Base-by-base conservation (phyloP, 2,797 vertebrate species). In the Limosa lapponica region DNA sequence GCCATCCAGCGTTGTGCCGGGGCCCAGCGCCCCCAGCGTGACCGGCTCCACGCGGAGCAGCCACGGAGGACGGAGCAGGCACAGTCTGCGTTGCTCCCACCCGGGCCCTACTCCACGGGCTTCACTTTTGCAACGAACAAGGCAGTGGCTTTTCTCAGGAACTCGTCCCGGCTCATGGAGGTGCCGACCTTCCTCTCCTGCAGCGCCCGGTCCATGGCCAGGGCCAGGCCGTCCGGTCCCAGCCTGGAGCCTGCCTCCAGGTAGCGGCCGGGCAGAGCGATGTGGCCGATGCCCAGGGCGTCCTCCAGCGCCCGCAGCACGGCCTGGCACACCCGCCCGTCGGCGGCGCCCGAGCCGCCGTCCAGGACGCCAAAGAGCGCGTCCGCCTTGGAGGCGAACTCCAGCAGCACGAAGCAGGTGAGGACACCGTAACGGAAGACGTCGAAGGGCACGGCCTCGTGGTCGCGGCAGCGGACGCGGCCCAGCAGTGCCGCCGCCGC, bases 211-310 rank as follows among this genome's bases (percentile, higher is more conserved):
- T 98, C 98, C 98, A 99, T 99, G 84, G 98, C 98, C 78, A 98
- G 93, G 0, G 98, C 99, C 66, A 99, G 94, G 84, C 97, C 98
- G 51, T 98, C 98, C 0, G 99, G 99, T 4, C 99, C 99, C 61
- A 99, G 98, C 96, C 99, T 99, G 32, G 99, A 99, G 20, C 99
- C 99, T 2, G 99, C 99, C 90, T 99, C 99, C 94, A 99, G 97
- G 97, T 98, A 99, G 32, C 97, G 97, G 3, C 97, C 86, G 8
- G 99, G 97, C 1, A 94, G 70, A 0, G 94, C 71, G 54, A 91
- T 92, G 34, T 96, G 94, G 1, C 98, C 97, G 1, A 98, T 83
- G 20, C 98, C 98, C 80, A 99, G 95, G 1, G 99, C 99, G 0
- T 99, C 99, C 84, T 98, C 98, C 49, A 99, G 97, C 15, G 99